Percentiles rank a stretch among this genome's conserved stretches.
These are phyloP conservation scores for Diacarnus erythraeanus DNA, from an alignment of 37 sponge, comb jelly and placozoan species.

Conservation along the genomic window DNA sequence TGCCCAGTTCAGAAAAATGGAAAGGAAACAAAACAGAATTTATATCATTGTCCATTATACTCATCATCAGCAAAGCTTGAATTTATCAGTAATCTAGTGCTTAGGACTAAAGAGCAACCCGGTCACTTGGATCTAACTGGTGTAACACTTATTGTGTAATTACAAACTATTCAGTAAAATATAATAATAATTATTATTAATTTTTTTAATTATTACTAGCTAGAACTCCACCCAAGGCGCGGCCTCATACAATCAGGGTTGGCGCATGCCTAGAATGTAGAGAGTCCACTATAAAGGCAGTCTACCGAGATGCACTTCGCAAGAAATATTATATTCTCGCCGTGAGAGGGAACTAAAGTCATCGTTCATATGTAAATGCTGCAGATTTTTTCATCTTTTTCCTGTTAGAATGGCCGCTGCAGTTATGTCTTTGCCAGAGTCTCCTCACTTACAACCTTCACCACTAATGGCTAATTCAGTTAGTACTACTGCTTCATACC, in stretches of 20 bases:
- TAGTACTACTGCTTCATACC: not conserved
- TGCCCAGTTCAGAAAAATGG: not conserved
- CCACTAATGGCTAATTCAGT: not conserved
- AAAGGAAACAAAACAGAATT: not conserved
- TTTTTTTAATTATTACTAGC: too few relatives aligned
- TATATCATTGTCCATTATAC: slow-evolving; percentile 20
- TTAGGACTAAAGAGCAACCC: not conserved
- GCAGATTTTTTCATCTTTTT: too few relatives aligned
- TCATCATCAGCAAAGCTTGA: not conserved
- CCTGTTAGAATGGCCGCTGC: not conserved
- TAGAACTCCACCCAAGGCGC: too few relatives aligned
- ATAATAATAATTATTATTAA: too few relatives aligned
- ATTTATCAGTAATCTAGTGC: not conserved
- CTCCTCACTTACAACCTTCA: not conserved
- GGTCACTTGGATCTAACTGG: slow-evolving; percentile 14
- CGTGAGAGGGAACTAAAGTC: too few relatives aligned
- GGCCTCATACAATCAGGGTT: too few relatives aligned
- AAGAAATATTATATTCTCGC: too few relatives aligned
- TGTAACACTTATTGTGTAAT: slow-evolving; percentile 1
- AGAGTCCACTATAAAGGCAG: too few relatives aligned
- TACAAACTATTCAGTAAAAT: too few relatives aligned
- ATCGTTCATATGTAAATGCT: too few relatives aligned
- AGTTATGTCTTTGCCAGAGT: not conserved
- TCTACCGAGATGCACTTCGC: too few relatives aligned
- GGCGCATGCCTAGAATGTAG: too few relatives aligned